phyloP scores from a whole-genome alignment of 37 sponge, comb jelly and placozoan species.

The Mnemiopsis leidyi region DNA sequence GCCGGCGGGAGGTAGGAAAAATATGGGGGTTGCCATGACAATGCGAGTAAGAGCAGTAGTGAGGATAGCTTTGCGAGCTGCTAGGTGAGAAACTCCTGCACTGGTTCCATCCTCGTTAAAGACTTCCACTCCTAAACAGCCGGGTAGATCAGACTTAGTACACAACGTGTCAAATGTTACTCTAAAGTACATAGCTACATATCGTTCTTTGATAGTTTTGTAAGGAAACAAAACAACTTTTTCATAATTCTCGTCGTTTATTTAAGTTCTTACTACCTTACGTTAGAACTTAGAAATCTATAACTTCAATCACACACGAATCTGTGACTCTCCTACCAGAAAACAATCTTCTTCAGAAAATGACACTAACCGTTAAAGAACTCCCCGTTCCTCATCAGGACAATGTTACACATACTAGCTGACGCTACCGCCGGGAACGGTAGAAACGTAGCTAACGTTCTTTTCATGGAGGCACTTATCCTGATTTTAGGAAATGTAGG shows the following conservation, averaged over 20 bases:
- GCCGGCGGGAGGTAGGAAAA: conserved; percentile 27
- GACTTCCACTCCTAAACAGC: conserved; percentile 33
- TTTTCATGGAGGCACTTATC: not conserved
- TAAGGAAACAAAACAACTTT: too few relatives aligned
- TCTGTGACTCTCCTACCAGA: too few relatives aligned
- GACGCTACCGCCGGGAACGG: conserved; percentile 33
- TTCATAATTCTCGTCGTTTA: too few relatives aligned
- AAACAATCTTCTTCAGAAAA: too few relatives aligned
- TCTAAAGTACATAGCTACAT: too few relatives aligned
- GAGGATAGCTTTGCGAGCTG: conserved; percentile 24
- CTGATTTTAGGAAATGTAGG: too few relatives aligned
- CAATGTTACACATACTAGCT: not conserved
- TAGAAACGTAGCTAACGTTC: conserved; percentile 25
- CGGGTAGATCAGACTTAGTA: too few relatives aligned
- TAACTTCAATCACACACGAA: too few relatives aligned
- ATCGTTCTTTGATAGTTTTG: too few relatives aligned
- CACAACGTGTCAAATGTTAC: too few relatives aligned
- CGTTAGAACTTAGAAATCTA: too few relatives aligned
- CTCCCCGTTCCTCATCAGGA: conserved; percentile 61
- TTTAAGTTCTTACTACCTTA: too few relatives aligned
- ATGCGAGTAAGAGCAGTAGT: conserved; percentile 28
- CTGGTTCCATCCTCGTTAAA: conserved; percentile 46
- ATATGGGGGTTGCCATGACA: conserved; percentile 32
- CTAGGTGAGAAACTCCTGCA: conserved; percentile 41
- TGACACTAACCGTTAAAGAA: conserved; percentile 51